Base-by-base conservation (phyloP, 1,140 invertebrate genomes). In the Nebria ingens region DNA sequence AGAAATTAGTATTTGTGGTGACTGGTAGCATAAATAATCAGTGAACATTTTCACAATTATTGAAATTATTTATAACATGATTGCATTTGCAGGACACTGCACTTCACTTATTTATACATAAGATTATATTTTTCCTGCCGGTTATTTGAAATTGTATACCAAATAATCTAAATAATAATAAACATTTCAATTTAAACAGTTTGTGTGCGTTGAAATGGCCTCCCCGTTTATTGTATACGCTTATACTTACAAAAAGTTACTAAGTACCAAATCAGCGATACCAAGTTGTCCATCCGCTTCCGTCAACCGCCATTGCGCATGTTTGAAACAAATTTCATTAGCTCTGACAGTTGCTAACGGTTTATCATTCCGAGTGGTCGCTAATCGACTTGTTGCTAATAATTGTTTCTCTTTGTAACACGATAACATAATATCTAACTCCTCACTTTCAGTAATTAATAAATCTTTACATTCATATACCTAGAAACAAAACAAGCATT, bases 241-340 rank as follows among this genome's bases (percentile, higher is more conserved):
- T 65, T 12, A 17, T 56, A 77, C 79, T 78, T 70, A 92, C 75
- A 98, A 75, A 72, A 99, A 99, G 71, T 98, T 98, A 52, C 90
- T 91, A 0, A 99, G 80, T 19, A 94, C 85, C 34, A 98, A 76
- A 76, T 99, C 95, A 1, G 95, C 89, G 60, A 99, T 93, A 50
- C 94, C 95, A 50, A 98, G 82, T 70, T 97, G 95, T 0, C 97
- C 96, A 77, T 99, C 96, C 3, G 89, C 86, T 72, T 98, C 94
- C 0, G 96, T 99, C 20, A 99, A 79, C 53, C 94, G 73, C 97
- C 97, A 99, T 60, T 94, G 88, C n/a, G 96, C 96, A 70, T 95
- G 91, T 72, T 97, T 97, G 69, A 99, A 98, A 70, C 93, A 98
- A 61, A 99, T 97, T 76, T 99, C 96, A 68, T 94, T 95, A 19